Evolutionary conservation across 2,797 vertebrate species (phyloP), one percentile per base, ranked within the genome.

Genomic region (Neosilurus hyrtlii): DNA sequence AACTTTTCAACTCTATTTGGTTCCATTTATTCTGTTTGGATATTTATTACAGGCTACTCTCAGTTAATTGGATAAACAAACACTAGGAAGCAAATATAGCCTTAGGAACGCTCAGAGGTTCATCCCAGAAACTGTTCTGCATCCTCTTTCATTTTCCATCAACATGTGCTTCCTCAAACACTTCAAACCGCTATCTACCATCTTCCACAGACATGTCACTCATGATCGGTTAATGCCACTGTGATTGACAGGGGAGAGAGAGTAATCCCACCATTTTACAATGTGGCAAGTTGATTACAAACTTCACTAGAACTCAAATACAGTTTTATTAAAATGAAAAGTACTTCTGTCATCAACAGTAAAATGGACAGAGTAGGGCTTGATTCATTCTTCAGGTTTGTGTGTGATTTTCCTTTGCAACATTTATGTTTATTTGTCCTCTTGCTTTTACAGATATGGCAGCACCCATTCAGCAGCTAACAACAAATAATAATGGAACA

Each of bases 381-480:
- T 43, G 66, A 9, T 20, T 37, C 30, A 3, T 35, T 15, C 2
- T 20, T 66, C 4, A 15, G 26, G 24, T 9, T 1, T 30, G 14
- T 66, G 30, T 18, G 8, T 9, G 30, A 6, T 37, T 43, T 24
- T 52, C 5, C 24, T 49, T 71, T 52, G 56, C 43, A 15, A 14
- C 3, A 2, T 35, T 57, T 1, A 56, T 30, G 15, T 56, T 61
- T 22, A 52, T 26, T 37, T 10, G 20, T 59, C 4, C 15, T 81
- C 49, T 30, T 72, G 37, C 1, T 83, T 81, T 80, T 82, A 88
- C 93, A 97, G 96, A 96, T 80, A 97, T 97, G 96, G 94, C 96
- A 1, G 91, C 95, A 84, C 96, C 96, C 8, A 97, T 97, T 84
- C 96, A 96, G 72, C 96, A 96, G 91, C 90, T 97, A 67, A 94